Percentiles rank a stretch among this genome's conserved stretches.
Conservation (phyloP, 1,140 invertebrate genomes). For the Brachionus koreanus region DNA sequence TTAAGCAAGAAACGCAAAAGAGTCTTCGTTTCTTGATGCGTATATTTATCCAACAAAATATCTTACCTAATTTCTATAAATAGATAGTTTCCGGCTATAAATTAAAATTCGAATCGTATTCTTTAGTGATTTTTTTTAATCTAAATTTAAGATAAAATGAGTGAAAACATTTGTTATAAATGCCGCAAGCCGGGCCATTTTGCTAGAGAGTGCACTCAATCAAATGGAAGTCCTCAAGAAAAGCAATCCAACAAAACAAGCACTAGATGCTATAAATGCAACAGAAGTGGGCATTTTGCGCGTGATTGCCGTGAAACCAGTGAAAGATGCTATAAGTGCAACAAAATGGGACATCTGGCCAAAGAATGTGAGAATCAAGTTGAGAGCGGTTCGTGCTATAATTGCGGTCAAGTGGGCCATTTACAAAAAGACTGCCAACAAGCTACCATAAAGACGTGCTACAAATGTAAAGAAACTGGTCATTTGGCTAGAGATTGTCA, state of each 20-base stretch:
- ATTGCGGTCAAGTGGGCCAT: slow-evolving; percentile 86
- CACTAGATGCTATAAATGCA: slow-evolving; percentile 59
- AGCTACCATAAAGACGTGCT: slow-evolving; percentile 62
- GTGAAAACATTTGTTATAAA: slow-evolving; percentile 71
- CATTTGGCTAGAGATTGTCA: slow-evolving; percentile 83
- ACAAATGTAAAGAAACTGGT: slow-evolving; percentile 87
- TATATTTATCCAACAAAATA: background rate
- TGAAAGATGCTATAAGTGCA: slow-evolving; percentile 80
- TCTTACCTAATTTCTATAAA: background rate
- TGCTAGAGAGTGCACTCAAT: slow-evolving; percentile 71
- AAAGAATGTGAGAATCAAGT: slow-evolving; percentile 67
- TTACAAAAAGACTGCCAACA: slow-evolving; percentile 76
- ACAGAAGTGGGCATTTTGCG: slow-evolving; percentile 59
- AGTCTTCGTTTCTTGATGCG: background rate
- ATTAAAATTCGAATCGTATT: background rate
- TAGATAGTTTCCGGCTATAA: background rate
- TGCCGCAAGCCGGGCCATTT: slow-evolving; percentile 88
- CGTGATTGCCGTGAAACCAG: slow-evolving; percentile 59
- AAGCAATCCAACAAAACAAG: background rate
- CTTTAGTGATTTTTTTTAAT: background rate
- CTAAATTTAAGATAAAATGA: slow-evolving; percentile 6
- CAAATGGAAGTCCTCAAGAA: background rate
- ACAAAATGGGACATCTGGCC: slow-evolving; percentile 84
- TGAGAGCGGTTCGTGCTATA: slow-evolving; percentile 68
- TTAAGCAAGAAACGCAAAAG: background rate